Conservation (phyloP, 2,113 vertebrate species). For the Potamarius usumacintae region DNA sequence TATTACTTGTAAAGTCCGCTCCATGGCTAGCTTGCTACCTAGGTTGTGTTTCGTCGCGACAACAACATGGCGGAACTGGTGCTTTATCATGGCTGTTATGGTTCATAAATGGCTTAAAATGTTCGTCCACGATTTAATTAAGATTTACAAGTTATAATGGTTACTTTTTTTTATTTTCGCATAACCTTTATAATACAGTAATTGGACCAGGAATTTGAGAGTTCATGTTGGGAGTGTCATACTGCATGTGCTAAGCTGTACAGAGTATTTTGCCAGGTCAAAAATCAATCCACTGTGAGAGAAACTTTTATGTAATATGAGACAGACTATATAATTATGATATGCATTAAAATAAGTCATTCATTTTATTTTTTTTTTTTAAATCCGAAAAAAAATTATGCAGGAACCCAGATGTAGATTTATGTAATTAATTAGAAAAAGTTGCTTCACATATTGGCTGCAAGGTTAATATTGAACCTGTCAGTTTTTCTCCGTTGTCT, state of each 20-base stretch:
- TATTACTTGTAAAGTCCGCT: neutral
- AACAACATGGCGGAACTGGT: conserved; percentile 59
- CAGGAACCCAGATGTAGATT: neutral
- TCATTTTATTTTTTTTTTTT: no score
- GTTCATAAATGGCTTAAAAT: conserved; percentile 23
- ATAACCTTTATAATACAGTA: neutral
- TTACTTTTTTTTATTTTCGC: neutral
- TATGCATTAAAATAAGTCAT: neutral
- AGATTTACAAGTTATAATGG: neutral
- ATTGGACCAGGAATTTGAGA: neutral
- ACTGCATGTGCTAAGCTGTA: neutral
- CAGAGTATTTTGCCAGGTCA: neutral
- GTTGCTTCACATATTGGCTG: neutral
- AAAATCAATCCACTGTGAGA: neutral
- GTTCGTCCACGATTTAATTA: neutral
- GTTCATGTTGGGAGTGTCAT: neutral
- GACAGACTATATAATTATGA: neutral
- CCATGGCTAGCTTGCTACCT: conserved; percentile 27
- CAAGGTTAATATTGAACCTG: neutral
- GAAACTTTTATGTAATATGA: neutral
- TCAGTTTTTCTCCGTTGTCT: neutral
- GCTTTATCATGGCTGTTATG: conserved; percentile 51
- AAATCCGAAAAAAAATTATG: neutral
- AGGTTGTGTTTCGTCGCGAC: conserved; percentile 24
- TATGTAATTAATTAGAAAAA: neutral